Base-by-base conservation (phyloP, 1,140 invertebrate species). In the Drosophila subpulchrella region DNA sequence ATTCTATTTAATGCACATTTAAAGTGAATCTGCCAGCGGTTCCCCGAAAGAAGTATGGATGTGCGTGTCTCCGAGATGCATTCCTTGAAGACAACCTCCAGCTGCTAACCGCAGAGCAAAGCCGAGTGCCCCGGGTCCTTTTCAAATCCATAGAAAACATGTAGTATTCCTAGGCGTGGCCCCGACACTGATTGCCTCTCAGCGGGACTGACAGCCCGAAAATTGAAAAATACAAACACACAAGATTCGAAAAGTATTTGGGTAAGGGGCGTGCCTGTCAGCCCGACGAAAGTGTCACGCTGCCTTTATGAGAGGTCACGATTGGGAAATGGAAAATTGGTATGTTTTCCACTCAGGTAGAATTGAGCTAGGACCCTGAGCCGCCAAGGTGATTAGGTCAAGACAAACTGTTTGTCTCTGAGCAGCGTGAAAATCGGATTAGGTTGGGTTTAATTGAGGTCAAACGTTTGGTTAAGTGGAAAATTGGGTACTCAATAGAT, bases 381-480 rank as follows among this genome's bases (percentile, higher is more conserved):
- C 68, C 60, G 77, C 50, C 58, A 70, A 86, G 82, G 75, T 79
- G 82, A 83, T 83, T 79, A 79, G 83, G 75, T 79, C 61, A 78
- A 55, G 72, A 75, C 70, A 76, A 47, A 61, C 72, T 68, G 51
- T 24, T 42, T 38, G 30, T 44, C 32, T 32, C 32, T 47, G 4
- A 27, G 34, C 5, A 15, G 61, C 63, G 53, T 79, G 79, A 53
- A 79, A 83, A 77, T 66, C 55, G 83, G 62, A 86, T 86, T 86
- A 79, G 83, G 58, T 65, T 50, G 24, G 83, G 51, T 60, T 75
- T 88, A 86, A 86, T 86, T 79, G 84, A 83, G 83, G 83, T 86
- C 83, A 89, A 86, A 53, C 78, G 77, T 44, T 5, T 38, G 68
- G 67, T 70, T 71, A 71, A 71, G 67, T 58, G 67, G 65, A 71